Evolutionary conservation across 2,888 invertebrate species (phyloP), one percentile per base, ranked within the genome.

Genomic region (Steinernema hermaphroditum): DNA sequence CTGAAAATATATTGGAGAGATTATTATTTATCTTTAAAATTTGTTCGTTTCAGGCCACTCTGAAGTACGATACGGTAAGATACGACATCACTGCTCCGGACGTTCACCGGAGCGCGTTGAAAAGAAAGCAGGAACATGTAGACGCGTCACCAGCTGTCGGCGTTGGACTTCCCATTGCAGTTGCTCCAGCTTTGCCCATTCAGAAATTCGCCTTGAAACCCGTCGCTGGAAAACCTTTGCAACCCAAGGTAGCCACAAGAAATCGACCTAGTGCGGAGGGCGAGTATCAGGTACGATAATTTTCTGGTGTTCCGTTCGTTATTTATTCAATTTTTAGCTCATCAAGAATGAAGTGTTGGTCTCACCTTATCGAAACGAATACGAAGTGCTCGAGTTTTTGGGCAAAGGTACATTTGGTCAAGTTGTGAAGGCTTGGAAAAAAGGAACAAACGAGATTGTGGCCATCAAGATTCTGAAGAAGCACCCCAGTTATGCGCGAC

Each of bases 401-500:
- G 98, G 98, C 83, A 92, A 98, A 83, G 98, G 98, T 86, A 98
- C 98, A 82, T 98, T 99, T 90, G 97, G 97, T 80, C 91, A 92
- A 89, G 98, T 99, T 87, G 98, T 98, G 87, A 99, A 99, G 90
- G 99, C 98, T 89, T 98, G 98, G 97, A 98, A 99, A 90, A 96
- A 97, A 88, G 97, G 97, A 88, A 98, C 98, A 86, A 98, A 96
- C 88, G 97, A 99, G 89, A 97, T 99, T 87, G 97, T 98, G 86
- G 98, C 98, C 88, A 98, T 99, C 89, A 99, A 99, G 91, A 99
- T 99, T 88, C 90, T 99, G 76, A 99, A 99, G 90, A 99, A 99
- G 90, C 98, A 99, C 90, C 98, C 98, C 81, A 97, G 96, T 85
- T 99, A 99, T 90, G 97, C 97, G 81, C 92, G 98, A 86, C 98